Percentiles rank a stretch among this genome's conserved stretches.
These are phyloP conservation scores for Shargacucullia verbasci DNA, from an alignment of 2,888 invertebrate genomes.

Conservation along the genomic window DNA sequence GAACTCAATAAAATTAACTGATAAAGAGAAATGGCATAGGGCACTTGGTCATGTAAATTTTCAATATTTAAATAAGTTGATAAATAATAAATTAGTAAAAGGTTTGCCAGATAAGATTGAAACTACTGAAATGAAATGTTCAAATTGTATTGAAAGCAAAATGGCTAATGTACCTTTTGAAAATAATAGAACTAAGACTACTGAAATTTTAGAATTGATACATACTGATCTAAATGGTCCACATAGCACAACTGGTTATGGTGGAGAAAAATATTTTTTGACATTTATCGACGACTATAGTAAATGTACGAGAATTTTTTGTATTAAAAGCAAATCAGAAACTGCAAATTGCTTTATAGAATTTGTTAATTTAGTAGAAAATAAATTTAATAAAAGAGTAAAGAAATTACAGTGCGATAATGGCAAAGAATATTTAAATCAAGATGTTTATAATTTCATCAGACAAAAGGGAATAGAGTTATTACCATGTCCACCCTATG, in stretches of 20 bases:
- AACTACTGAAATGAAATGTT: slow-evolving; percentile 49
- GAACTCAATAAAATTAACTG: slow-evolving; percentile 23
- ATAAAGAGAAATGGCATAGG: slow-evolving; percentile 50
- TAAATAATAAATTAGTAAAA: slow-evolving; percentile 5
- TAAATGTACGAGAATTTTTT: no score
- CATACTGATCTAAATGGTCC: slow-evolving; percentile 59
- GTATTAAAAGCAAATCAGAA: no score
- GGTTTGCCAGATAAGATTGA: slow-evolving; percentile 54
- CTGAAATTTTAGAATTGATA: slow-evolving; percentile 45
- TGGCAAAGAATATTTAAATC: no score
- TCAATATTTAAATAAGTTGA: slow-evolving; percentile 25
- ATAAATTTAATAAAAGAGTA: no score
- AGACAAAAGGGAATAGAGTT: no score
- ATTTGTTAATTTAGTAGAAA: no score
- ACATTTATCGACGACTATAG: slow-evolving; percentile 23
- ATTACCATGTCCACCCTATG: no score
- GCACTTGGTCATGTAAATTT: slow-evolving; percentile 54
- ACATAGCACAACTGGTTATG: slow-evolving; percentile 49
- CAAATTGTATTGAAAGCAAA: slow-evolving; percentile 54
- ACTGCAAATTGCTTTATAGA: no score
- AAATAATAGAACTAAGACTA: slow-evolving; percentile 50
- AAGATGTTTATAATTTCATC: no score
- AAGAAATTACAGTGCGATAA: no score
- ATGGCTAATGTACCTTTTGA: slow-evolving; percentile 54
- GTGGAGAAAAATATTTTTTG: slow-evolving; percentile 57